Evolutionary conservation across 2,888 invertebrate species (phyloP), one percentile per base, ranked within the genome.

Genomic region (Ophion costatus): DNA sequence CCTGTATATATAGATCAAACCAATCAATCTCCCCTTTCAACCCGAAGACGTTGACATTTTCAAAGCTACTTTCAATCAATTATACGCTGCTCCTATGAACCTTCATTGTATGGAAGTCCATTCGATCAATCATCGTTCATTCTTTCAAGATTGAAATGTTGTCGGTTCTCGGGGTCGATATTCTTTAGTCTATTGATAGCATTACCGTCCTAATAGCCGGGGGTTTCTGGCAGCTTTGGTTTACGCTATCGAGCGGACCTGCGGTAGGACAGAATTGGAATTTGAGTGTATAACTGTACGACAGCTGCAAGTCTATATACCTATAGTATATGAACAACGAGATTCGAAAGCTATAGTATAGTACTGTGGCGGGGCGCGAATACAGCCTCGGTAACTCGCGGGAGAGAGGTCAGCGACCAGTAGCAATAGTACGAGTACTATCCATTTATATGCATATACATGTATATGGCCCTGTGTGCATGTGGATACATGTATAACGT

Each of bases 341-440:
- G 24, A 79, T 71, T 73, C 45, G 7, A 69, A 63, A 69, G 64
- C 57, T 70, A 75, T 57, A 79, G 22, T 78, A 56, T 33, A 73
- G 57, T 67, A 67, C 56, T 59, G 11, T 63, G 59, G 73, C 56
- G 51, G 69, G 82, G 80, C 70, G 73, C 82, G 85, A 83, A 80
- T 69, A 69, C 76, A 85, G 85, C 29, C 85, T 80, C 82, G 85
- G 74, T 77, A 80, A 82, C 67, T 78, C 74, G 77, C 77, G 80
- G 85, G 76, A 83, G 80, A 70, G 87, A 88, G 88, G 88, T 88
- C 88, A 88, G 88, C 87, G 88, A 88, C 88, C 88, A 88, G 83
- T 85, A 83, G 85, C 80, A 85, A 85, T 80, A 85, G 85, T 83
- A 38, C 63, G 80, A 85, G 51, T 45, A 29, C 56, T 73, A 33